Percentiles rank a stretch among this genome's conserved stretches.
Conservation (phyloP, 1,140 invertebrate genomes). For the Doryteuthis pealeii region DNA sequence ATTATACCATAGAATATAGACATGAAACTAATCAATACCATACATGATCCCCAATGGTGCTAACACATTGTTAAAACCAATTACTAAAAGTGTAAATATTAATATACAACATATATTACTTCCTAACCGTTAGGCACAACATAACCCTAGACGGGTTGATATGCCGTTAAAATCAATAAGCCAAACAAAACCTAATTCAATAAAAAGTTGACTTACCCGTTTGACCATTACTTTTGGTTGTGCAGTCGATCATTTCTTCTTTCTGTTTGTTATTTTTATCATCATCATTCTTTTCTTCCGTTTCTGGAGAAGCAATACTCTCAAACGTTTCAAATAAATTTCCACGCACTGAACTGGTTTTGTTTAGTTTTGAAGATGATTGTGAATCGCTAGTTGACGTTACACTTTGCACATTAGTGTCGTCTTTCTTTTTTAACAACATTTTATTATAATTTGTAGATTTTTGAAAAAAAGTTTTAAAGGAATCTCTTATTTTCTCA, state of each 20-base stretch:
- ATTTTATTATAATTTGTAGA: not conserved
- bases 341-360: not conserved
- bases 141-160: no score
- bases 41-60: no score
- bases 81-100: no score
- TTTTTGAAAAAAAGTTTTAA: not conserved
- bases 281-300: not conserved
- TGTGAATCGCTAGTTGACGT: conserved; percentile 6
- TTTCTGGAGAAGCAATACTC: not conserved
- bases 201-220: not conserved
- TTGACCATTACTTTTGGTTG: not conserved
- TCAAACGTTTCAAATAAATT: conserved; percentile 11
- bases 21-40: no score
- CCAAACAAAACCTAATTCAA: no score
- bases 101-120: no score
- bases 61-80: no score
- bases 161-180: no score
- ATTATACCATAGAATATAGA: no score
- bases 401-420: conserved; percentile 6
- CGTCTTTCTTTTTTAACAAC: not conserved
- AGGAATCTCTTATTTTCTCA: conserved; percentile 1
- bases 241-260: not conserved
- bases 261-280: not conserved
- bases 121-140: no score
- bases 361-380: conserved; percentile 3